These are phyloP conservation scores for Isaurus tuberculatus DNA, from an alignment of 92 coral and sea anemone genomes.

Conservation along the genomic window DNA sequence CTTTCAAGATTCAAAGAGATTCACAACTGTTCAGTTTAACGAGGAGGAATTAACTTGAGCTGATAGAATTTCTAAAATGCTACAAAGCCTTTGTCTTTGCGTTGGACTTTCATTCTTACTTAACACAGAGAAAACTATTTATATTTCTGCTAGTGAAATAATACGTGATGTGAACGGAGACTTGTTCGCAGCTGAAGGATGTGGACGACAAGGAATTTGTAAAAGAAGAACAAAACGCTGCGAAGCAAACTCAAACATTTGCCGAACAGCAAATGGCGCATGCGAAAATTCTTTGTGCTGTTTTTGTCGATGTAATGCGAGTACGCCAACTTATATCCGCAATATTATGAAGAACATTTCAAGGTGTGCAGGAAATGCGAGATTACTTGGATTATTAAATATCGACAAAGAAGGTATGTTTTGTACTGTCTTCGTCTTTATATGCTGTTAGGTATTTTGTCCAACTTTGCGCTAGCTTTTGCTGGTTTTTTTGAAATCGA, in stretches of 20 bases:
- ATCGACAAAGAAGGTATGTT: conserved; percentile 1
- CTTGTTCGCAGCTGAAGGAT: neutral
- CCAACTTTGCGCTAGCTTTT: no score
- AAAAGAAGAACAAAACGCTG: neutral
- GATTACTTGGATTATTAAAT: neutral
- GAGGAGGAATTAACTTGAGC: neutral
- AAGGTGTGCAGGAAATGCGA: neutral
- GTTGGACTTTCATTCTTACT: neutral
- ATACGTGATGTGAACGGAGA: conserved; percentile 2
- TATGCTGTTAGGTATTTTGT: no score
- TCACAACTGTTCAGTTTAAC: no score
- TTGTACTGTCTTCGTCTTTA: no score
- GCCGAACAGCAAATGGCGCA: neutral
- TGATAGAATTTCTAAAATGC: neutral
- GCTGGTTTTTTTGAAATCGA: no score
- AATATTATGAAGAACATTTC: neutral
- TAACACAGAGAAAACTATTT: neutral
- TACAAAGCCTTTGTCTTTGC: neutral
- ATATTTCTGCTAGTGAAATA: neutral
- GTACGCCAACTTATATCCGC: neutral
- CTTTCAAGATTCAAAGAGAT: no score
- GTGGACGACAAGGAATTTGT: neutral
- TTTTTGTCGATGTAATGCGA: conserved; percentile 5
- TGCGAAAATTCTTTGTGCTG: neutral
- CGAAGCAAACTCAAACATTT: neutral